Evolutionary conservation across 2,797 vertebrate species (phyloP).

Genomic region (Sebastes steindachneri): DNA sequence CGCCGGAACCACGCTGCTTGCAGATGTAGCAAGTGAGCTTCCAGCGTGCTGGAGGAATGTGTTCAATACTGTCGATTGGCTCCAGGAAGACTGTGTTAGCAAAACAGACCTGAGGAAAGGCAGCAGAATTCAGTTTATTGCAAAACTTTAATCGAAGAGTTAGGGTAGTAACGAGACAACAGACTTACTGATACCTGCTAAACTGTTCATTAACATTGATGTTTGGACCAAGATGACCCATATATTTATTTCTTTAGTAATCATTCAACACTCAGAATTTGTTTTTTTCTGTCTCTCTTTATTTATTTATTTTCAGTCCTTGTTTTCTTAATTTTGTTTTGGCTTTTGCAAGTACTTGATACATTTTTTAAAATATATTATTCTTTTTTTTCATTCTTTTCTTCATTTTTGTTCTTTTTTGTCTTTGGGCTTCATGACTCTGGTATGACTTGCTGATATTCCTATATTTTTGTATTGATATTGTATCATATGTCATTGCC

Average conservation of each 20-base stretch:
- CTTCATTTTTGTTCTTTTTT: too few species aligned
- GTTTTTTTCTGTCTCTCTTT: too few species aligned
- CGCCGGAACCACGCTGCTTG: slow-evolving; percentile 97
- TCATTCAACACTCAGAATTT: too few species aligned
- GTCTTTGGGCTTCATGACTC: too few species aligned
- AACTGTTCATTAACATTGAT: not conserved
- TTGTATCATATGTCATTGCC: too few species aligned
- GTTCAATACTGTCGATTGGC: slow-evolving; percentile 98
- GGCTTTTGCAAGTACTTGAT: not conserved
- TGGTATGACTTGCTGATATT: too few species aligned
- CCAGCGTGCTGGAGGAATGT: slow-evolving; percentile 98
- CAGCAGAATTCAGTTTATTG: not conserved
- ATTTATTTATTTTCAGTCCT: too few species aligned
- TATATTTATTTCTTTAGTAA: too few species aligned
- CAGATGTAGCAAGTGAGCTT: slow-evolving; percentile 99
- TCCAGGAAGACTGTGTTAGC: slow-evolving; percentile 99
- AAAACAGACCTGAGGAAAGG: slow-evolving; percentile 89
- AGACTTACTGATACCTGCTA: not conserved
- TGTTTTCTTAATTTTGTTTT: too few species aligned
- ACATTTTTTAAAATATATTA: not conserved
- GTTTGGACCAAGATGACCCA: too few species aligned
- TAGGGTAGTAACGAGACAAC: not conserved
- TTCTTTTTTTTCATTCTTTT: not conserved
- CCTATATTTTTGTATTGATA: too few species aligned
- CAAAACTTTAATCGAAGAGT: not conserved